Evolutionary conservation across 2,797 vertebrate species (phyloP).

Genomic region (Calcarius lapponicus): DNA sequence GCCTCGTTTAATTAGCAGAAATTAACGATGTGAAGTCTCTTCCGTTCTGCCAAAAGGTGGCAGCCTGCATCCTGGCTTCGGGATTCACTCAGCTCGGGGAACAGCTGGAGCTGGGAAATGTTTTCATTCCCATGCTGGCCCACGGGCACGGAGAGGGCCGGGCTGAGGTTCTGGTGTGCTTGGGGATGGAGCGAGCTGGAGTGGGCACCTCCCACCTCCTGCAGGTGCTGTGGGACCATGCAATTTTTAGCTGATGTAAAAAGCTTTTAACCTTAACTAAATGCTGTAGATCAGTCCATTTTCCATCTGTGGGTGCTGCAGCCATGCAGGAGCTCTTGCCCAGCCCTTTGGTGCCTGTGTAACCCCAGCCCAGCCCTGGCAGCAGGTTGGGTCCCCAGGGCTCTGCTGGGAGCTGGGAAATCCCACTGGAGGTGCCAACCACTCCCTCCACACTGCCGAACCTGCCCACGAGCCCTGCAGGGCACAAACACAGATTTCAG

Average conservation of each 20-base stretch:
- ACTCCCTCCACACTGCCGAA: fast-evolving
- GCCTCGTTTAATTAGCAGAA: neutral
- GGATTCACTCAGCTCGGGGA: neutral
- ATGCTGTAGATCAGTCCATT: neutral
- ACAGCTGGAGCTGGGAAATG: neutral
- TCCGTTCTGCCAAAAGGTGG: neutral
- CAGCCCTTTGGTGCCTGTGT: neutral
- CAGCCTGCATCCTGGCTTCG: neutral
- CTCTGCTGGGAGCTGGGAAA: neutral
- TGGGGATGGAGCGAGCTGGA: fast-evolving
- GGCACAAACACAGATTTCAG: fast-evolving
- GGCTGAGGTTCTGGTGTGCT: neutral
- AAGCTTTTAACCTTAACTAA: neutral
- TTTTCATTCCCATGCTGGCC: fast-evolving
- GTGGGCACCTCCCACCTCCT: neutral
- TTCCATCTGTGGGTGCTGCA: neutral
- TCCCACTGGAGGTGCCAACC: neutral
- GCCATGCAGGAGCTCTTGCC: neutral
- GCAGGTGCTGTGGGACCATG: neutral
- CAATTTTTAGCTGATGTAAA: neutral
- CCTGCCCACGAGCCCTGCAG: fast-evolving
- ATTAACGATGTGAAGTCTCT: neutral
- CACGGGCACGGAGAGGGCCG: fast-evolving
- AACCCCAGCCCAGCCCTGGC: fast-evolving
- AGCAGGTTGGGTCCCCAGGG: fast-evolving